phyloP scores from a whole-genome alignment of 2,113 vertebrate genomes.

The Grammomys dolichurus region DNA sequence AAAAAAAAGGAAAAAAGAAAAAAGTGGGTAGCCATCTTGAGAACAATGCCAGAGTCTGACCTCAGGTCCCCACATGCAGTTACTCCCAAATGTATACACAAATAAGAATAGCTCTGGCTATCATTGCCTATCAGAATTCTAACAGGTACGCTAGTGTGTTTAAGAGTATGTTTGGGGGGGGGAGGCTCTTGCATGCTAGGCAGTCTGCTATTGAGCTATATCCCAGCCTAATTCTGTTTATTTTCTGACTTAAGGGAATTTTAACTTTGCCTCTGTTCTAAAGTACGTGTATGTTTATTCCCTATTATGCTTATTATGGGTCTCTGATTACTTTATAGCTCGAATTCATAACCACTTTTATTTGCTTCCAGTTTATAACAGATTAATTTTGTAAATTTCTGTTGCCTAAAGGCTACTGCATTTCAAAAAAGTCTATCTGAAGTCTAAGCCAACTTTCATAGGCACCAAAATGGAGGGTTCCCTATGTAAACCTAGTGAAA shows the following conservation, averaged over 20 bases:
- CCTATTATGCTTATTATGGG: constrained; percentile 1
- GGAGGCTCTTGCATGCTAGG: not conserved
- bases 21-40: not conserved
- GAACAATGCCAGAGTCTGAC: not conserved
- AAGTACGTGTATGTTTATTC: not conserved
- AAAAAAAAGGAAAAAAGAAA: no score
- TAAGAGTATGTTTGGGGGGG: not conserved
- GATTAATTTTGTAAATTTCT: constrained; percentile 25
- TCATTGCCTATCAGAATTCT: not conserved
- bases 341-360: not conserved
- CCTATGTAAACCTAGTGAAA: constrained; percentile 48
- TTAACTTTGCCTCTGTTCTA: not conserved
- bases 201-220: not conserved
- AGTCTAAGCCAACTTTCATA: not conserved
- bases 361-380: constrained; percentile 41
- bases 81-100: not conserved
- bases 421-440: constrained; percentile 39
- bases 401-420: constrained; percentile 14
- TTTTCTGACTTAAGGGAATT: not conserved
- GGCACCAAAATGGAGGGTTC: not conserved
- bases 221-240: not conserved
- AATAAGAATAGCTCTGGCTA: not conserved
- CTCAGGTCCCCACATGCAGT: not conserved
- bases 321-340: constrained; percentile 14
- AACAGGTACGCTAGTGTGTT: not conserved